Evolutionary conservation across 2,113 vertebrate genomes (phyloP).

Genomic region (Lophochroa leadbeateri): DNA sequence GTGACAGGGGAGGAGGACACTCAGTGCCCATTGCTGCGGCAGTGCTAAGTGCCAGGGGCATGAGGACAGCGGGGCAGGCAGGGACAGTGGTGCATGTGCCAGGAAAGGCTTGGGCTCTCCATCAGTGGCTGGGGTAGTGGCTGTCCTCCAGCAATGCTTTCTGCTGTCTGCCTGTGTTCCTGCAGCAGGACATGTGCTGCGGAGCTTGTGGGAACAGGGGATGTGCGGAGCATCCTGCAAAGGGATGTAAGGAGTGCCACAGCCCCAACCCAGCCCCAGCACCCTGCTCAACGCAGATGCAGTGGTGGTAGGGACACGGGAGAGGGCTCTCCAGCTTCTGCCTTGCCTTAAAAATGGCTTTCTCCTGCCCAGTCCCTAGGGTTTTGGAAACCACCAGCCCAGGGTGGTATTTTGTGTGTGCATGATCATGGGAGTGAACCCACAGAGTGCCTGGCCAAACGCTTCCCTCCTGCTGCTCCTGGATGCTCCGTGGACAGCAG

Average conservation of each 20-base stretch:
- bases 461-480: not conserved
- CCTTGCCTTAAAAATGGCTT: not conserved
- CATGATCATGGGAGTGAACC: not conserved
- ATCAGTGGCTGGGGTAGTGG: accelerated
- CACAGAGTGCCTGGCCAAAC: accelerated
- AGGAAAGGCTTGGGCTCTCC: accelerated
- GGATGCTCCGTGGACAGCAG: not conserved
- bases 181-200: accelerated
- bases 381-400: not conserved
- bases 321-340: not conserved
- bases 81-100: not conserved
- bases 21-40: not conserved
- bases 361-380: not conserved
- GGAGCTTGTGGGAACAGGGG: not conserved
- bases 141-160: not conserved
- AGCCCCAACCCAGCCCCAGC: accelerated
- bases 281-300: accelerated
- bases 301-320: not conserved
- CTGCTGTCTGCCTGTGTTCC: not conserved
- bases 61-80: not conserved
- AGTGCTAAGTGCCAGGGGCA: not conserved
- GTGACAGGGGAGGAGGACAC: not conserved
- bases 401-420: not conserved
- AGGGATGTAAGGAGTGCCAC: accelerated
- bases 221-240: accelerated